Evolutionary conservation across 2,113 vertebrate species (phyloP).

Genomic region (Globicephala melas): DNA sequence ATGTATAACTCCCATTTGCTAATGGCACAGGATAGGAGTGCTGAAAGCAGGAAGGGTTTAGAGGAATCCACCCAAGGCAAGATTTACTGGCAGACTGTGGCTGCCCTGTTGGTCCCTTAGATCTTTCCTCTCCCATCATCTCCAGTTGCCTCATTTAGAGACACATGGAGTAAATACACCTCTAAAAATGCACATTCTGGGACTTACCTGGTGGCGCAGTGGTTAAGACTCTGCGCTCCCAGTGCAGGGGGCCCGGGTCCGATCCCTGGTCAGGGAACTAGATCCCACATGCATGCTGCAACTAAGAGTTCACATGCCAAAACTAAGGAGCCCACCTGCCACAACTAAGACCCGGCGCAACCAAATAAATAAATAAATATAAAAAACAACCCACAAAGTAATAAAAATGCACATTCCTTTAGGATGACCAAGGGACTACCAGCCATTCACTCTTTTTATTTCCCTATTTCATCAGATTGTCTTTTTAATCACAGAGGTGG

Average conservation of each 20-base stretch:
- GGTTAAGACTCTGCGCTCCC: too few relatives aligned
- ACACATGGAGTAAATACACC: background rate
- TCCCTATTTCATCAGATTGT: background rate
- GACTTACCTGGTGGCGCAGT: too few relatives aligned
- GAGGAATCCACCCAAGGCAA: background rate
- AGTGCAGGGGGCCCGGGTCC: too few relatives aligned
- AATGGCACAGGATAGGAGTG: background rate
- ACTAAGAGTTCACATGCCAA: too few relatives aligned
- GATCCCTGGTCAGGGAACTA: too few relatives aligned
- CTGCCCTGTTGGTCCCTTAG: background rate
- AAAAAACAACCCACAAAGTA: too few relatives aligned
- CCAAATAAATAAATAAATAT: too few relatives aligned
- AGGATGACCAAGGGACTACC: background rate
- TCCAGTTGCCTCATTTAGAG: background rate
- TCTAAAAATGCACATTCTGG: background rate
- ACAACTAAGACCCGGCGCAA: too few relatives aligned
- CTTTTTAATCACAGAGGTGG: background rate
- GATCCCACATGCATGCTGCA: too few relatives aligned
- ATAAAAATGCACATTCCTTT: background rate
- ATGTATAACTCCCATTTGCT: background rate
- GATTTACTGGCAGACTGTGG: background rate
- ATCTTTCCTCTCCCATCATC: background rate
- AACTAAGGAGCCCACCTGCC: too few relatives aligned
- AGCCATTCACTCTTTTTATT: background rate
- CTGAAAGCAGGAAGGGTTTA: background rate